phyloP scores from a whole-genome alignment of 2,113 vertebrate species.

The Syngnathoides biaculeatus region DNA sequence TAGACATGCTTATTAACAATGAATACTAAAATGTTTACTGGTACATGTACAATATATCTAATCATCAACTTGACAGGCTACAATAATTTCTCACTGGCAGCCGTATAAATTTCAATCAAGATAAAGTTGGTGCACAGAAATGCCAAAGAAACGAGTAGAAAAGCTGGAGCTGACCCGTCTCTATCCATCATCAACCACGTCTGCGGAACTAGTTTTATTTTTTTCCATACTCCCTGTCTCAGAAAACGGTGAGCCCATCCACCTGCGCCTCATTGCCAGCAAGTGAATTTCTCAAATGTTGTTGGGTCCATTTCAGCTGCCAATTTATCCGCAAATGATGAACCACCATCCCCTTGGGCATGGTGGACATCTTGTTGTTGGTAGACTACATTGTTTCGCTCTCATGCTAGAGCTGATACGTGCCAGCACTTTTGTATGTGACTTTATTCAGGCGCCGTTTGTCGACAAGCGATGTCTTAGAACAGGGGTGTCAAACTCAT shows the following conservation, averaged over 20 bases:
- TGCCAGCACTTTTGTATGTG: neutral
- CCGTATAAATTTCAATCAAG: neutral
- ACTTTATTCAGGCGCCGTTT: neutral
- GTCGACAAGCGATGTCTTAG: neutral
- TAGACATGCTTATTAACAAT: neutral
- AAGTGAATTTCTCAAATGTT: neutral
- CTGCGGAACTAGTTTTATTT: neutral
- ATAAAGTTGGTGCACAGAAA: neutral
- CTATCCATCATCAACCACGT: neutral
- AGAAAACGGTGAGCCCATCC: neutral
- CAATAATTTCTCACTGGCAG: neutral
- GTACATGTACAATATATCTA: neutral
- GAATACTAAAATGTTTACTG: neutral
- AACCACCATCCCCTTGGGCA: neutral
- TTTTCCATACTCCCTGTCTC: neutral
- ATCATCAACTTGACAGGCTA: neutral
- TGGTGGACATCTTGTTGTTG: neutral
- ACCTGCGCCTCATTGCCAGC: neutral
- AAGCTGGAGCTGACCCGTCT: neutral
- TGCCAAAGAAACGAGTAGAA: neutral
- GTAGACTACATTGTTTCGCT: neutral
- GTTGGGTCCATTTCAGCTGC: neutral
- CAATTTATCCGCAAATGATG: conserved; percentile 2
- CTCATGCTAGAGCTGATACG: neutral
- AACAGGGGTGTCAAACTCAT: too few relatives aligned